Conservation (phyloP, 2,797 vertebrate genomes). For the Phataginus tricuspis region DNA sequence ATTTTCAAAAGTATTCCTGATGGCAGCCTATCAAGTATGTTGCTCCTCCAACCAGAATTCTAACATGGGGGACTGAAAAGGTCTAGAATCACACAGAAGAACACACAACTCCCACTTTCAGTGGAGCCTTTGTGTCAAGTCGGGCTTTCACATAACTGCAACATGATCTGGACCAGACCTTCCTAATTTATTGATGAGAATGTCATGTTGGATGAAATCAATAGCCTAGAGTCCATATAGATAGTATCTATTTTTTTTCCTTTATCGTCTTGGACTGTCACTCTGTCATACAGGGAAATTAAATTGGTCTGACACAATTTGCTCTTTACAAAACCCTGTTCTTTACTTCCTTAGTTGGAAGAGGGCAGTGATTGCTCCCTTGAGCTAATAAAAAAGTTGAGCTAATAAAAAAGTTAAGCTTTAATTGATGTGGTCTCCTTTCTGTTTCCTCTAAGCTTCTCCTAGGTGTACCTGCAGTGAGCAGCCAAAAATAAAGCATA, state of each 20-base stretch:
- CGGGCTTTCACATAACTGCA: not conserved
- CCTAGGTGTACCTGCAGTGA: not conserved
- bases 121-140: not conserved
- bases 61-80: not conserved
- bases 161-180: not conserved
- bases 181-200: conserved; percentile 5
- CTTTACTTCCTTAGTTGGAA: not conserved
- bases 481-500: not conserved
- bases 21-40: not conserved
- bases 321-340: not conserved
- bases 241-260: not conserved
- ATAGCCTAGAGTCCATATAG: not conserved
- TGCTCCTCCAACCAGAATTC: not conserved
- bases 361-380: not conserved
- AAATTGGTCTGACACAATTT: conserved; percentile 5
- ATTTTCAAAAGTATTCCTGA: not conserved
- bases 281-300: not conserved
- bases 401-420: not conserved
- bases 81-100: not conserved
- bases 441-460: not conserved
- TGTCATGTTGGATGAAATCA: not conserved
- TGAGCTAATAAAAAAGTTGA: not conserved
- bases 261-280: not conserved
- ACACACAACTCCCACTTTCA: not conserved
- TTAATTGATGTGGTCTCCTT: not conserved